phyloP scores from a whole-genome alignment of 2,113 vertebrate species.

The Lampris incognitus region DNA sequence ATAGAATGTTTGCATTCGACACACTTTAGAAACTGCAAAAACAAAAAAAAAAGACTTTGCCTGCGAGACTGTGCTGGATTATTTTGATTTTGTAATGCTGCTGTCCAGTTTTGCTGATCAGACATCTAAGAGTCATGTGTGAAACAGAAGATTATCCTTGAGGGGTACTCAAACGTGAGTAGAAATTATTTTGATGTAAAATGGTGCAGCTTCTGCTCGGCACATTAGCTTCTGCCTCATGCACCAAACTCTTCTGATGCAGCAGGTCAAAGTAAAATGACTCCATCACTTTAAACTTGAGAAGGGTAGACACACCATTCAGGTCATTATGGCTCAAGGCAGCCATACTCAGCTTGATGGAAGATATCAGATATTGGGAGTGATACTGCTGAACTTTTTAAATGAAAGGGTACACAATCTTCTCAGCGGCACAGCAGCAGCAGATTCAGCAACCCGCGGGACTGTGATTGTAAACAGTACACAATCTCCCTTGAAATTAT shows the following conservation, averaged over 20 bases:
- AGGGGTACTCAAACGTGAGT: constrained; percentile 12
- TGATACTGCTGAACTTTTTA: constrained; percentile 30
- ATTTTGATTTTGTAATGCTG: not conserved
- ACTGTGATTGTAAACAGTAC: not conserved
- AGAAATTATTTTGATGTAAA: constrained; percentile 27
- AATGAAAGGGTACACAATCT: constrained; percentile 2
- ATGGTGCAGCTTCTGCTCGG: constrained; percentile 3
- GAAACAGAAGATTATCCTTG: constrained; percentile 35
- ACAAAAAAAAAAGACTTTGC: too few relatives aligned
- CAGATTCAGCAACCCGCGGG: not conserved
- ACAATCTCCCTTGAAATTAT: too few relatives aligned
- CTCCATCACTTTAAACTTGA: constrained; percentile 37
- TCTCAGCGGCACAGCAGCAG: not conserved
- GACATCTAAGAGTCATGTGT: constrained; percentile 4
- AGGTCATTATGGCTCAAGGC: constrained; percentile 28
- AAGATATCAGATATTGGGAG: constrained; percentile 32
- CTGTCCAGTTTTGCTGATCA: constrained; percentile 15
- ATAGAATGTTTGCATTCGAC: too few relatives aligned
- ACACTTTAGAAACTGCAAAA: too few relatives aligned
- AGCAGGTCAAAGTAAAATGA: constrained; percentile 35
- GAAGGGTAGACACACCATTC: constrained; percentile 16
- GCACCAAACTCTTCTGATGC: constrained; percentile 27
- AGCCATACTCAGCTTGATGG: constrained; percentile 6
- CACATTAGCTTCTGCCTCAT: constrained; percentile 7
- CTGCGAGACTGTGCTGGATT: too few relatives aligned